These are phyloP conservation scores for Teleopsis dalmanni DNA, from an alignment of 1,140 invertebrate genomes.

Conservation along the genomic window DNA sequence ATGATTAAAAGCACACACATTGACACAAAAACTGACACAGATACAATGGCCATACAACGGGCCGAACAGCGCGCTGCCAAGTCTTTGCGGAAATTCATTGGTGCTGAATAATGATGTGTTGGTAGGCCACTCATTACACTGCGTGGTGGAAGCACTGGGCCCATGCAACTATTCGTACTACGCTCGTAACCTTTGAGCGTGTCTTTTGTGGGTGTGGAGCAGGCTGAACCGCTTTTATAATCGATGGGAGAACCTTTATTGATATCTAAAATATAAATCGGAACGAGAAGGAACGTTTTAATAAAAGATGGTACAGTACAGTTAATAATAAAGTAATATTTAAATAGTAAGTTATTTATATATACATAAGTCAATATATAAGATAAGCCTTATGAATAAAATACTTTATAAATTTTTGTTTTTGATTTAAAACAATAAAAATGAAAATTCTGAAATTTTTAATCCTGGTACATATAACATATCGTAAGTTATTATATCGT, in stretches of 20 bases:
- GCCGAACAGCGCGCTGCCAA: slow-evolving; percentile 79
- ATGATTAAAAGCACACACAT: slow-evolving; percentile 75
- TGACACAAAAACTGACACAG: slow-evolving; percentile 72
- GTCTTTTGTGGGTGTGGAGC: slow-evolving; percentile 44
- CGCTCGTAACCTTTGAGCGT: slow-evolving; percentile 60
- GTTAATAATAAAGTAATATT: too few relatives aligned
- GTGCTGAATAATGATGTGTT: slow-evolving; percentile 42
- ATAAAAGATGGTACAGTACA: too few relatives aligned
- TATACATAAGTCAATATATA: too few relatives aligned
- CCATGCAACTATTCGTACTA: slow-evolving; percentile 44
- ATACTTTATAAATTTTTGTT: neutral
- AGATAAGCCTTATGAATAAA: too few relatives aligned
- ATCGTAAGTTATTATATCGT: too few relatives aligned
- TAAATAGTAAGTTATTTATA: too few relatives aligned
- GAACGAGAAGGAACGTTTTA: too few relatives aligned
- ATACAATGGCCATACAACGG: slow-evolving; percentile 80
- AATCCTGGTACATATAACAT: too few relatives aligned
- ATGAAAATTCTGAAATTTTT: too few relatives aligned
- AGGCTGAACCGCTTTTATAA: slow-evolving; percentile 58
- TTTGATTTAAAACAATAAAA: neutral
- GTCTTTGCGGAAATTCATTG: slow-evolving; percentile 75
- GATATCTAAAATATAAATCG: slow-evolving; percentile 57
- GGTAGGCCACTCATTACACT: slow-evolving; percentile 55
- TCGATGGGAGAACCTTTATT: slow-evolving; percentile 81
- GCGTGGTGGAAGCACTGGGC: slow-evolving; percentile 64